These are phyloP conservation scores for Aphis craccivora DNA, from an alignment of 1,140 invertebrate genomes.

Conservation along the genomic window DNA sequence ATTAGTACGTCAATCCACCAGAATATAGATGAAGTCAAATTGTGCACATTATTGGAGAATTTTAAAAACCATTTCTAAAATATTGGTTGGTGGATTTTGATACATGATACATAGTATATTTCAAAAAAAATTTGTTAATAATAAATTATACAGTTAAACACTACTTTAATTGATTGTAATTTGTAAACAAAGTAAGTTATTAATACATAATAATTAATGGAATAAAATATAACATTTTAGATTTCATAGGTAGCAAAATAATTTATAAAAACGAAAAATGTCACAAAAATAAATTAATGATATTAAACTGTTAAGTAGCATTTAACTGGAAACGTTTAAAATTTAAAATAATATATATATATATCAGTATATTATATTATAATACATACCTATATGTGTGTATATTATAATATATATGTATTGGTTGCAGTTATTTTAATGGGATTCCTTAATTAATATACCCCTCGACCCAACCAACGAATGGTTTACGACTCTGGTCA, in stretches of 20 bases:
- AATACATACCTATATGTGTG: too few species aligned
- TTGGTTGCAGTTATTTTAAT: neutral
- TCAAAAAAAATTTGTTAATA: neutral
- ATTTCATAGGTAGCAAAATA: neutral
- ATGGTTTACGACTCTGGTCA: neutral
- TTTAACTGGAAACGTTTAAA: constrained; percentile 10
- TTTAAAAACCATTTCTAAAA: neutral
- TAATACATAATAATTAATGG: neutral
- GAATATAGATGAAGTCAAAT: neutral
- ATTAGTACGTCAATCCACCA: constrained; percentile 13
- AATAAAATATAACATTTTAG: neutral
- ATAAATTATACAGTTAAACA: neutral
- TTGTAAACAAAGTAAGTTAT: neutral
- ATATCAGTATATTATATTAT: too few species aligned
- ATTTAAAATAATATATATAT: neutral
- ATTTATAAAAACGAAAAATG: neutral
- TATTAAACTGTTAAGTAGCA: neutral
- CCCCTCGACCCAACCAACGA: too few species aligned
- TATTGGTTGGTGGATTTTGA: neutral
- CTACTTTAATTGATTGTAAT: neutral
- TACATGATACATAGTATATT: neutral
- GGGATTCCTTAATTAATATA: neutral
- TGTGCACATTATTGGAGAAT: neutral
- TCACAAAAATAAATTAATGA: neutral
- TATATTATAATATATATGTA: neutral